Evolutionary conservation across 2,797 vertebrate species (phyloP).

Genomic region (Sylvia borin): DNA sequence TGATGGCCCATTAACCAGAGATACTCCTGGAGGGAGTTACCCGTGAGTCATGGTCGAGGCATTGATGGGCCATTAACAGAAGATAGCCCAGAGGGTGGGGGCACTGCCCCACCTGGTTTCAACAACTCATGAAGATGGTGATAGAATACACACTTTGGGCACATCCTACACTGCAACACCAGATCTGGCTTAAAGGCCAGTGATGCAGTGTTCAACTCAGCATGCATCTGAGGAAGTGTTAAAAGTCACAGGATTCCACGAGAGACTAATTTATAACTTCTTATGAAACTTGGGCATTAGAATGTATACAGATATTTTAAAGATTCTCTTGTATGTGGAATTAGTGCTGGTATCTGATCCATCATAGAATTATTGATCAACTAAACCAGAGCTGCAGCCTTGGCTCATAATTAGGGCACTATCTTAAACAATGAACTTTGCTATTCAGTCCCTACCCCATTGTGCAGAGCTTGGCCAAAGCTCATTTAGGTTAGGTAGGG

Average conservation of each 20-base stretch:
- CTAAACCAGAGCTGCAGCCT: background rate
- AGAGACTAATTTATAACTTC: background rate
- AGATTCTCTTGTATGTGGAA: background rate
- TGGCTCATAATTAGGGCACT: background rate
- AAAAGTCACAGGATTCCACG: background rate
- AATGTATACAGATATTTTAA: background rate
- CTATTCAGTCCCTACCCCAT: background rate
- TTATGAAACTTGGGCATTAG: background rate
- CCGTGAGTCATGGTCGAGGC: too few relatives aligned
- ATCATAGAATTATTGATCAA: background rate
- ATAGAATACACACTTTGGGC: too few relatives aligned
- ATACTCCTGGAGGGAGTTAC: too few relatives aligned
- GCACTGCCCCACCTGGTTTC: too few relatives aligned
- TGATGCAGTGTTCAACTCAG: background rate
- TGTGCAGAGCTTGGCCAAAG: background rate
- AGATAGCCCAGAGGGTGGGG: too few relatives aligned
- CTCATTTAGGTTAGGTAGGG: background rate
- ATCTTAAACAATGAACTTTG: background rate
- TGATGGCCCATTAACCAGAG: too few relatives aligned
- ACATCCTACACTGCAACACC: too few relatives aligned
- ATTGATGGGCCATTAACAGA: too few relatives aligned
- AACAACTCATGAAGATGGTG: too few relatives aligned
- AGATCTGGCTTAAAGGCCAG: background rate
- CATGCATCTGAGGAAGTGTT: fast-evolving
- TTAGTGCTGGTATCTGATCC: background rate